Conservation (phyloP, 2,888 invertebrate species). For the Hecatera dysodea region DNA sequence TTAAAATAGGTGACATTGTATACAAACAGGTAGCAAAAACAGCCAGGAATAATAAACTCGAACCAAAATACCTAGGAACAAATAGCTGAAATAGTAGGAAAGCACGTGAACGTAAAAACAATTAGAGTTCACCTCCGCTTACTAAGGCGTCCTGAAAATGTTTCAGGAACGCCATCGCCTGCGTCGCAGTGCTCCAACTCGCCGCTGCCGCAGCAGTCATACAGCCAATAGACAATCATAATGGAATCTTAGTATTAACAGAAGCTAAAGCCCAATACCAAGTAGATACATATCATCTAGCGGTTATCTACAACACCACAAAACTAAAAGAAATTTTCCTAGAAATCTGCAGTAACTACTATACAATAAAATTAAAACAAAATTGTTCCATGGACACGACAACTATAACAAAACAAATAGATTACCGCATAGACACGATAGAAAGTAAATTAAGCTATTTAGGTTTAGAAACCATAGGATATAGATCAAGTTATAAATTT, state of each 20-base stretch:
- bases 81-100: no score
- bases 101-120: no score
- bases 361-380: slow-evolving; percentile 40
- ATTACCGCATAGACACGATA: slow-evolving; percentile 52
- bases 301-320: slow-evolving; percentile 52
- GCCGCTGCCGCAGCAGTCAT: slow-evolving; percentile 48
- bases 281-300: slow-evolving; percentile 44
- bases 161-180: slow-evolving; percentile 54
- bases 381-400: background rate
- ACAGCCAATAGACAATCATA: slow-evolving; percentile 58
- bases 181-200: slow-evolving; percentile 50
- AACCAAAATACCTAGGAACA: slow-evolving; percentile 23
- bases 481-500: slow-evolving; percentile 15
- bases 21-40: slow-evolving; percentile 67
- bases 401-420: slow-evolving; percentile 32
- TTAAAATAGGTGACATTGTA: slow-evolving; percentile 63
- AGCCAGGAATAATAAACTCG: slow-evolving; percentile 58
- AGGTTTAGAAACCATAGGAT: slow-evolving; percentile 49
- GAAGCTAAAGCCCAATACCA: slow-evolving; percentile 56
- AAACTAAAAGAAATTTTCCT: slow-evolving; percentile 20
- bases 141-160: no score
- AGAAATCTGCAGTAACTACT: slow-evolving; percentile 52
- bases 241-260: slow-evolving; percentile 58
- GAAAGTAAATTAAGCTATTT: slow-evolving; percentile 49
- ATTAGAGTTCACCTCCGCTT: no score